Conservation (phyloP, 2,888 invertebrate species). For the Brachynemurus nebulosus region DNA sequence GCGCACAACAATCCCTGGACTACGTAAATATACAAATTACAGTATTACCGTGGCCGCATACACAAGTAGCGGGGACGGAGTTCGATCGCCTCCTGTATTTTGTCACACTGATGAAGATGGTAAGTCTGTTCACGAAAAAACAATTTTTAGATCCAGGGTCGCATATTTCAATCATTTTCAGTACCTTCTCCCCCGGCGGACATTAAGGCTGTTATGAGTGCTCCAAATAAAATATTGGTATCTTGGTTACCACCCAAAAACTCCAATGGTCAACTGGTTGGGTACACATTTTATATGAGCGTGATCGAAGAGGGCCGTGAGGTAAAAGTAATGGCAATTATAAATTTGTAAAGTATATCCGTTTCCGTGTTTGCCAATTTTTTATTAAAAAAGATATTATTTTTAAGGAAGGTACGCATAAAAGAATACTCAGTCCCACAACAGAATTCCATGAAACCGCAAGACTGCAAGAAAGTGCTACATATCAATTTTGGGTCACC, state of each 20-base stretch:
- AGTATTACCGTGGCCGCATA: constrained; percentile 81
- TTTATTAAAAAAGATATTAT: no score
- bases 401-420: constrained; percentile 55
- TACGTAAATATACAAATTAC: constrained; percentile 82
- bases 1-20: constrained; percentile 56
- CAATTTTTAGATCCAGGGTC: no score
- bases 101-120: constrained; percentile 86
- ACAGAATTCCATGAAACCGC: constrained; percentile 58
- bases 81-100: constrained; percentile 66
- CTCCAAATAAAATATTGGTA: constrained; percentile 69
- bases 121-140: no score
- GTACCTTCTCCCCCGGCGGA: constrained; percentile 82
- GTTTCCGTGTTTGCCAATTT: no score
- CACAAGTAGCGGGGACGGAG: constrained; percentile 81
- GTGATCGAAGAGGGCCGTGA: constrained; percentile 64
- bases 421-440: constrained; percentile 53
- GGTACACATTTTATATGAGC: constrained; percentile 73
- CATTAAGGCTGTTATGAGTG: constrained; percentile 80
- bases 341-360: no score
- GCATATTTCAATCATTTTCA: constrained; percentile 30
- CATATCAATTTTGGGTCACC: constrained; percentile 60
- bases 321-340: constrained; percentile 27
- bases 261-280: constrained; percentile 71
- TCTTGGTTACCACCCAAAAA: constrained; percentile 80
- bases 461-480: constrained; percentile 53